Base-by-base conservation (phyloP, 2,888 invertebrate genomes). In the Drosophila tripunctata region DNA sequence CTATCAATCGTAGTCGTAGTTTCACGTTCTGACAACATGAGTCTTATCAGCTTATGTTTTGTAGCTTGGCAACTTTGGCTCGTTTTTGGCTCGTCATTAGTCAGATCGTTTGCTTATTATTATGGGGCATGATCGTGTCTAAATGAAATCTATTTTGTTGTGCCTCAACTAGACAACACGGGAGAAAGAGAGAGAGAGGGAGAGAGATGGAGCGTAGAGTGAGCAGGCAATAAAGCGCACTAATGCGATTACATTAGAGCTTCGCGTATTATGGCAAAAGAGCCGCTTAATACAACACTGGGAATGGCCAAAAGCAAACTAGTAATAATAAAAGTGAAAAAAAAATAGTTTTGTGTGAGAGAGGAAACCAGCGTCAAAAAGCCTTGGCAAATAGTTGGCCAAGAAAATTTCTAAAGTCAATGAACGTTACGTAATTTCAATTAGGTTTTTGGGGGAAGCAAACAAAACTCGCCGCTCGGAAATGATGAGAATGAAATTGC, bases 351-450 rank as follows among this genome's bases (percentile, higher is more conserved):
- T 43, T 43, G n/a, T 40, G 14, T 48, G 17, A 36, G 52, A 43
- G 24, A 51, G 17, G 10, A 27, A 36, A 54, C 30, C 33, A 58
- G 50, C 41, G n/a, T n/a, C 55, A 63, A 61, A 63, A 61, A 65
- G 14, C 19, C 52, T 50, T 50, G 60, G 54, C 66, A 63, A 52
- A 61, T 40, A 45, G 50, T 68, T 64, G 45, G 35, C 60, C 47
- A 69, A 63, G 40, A 75, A 27, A 73, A 73, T 71, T 75, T 69
- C 40, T 62, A 64, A 68, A 82, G 88, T 88, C 88, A 86, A 88
- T 87, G 86, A 88, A 86, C 86, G 83, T 83, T 83, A 58, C 82
- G 82, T 82, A 78, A 87, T 88, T 87, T 86, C 85, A 88, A 88
- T 86, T 88, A 79, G 74, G 61, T 69, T 73, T 77, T 70, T 41